Percentiles rank a stretch among this genome's conserved stretches.
Conservation (phyloP, 2,113 vertebrate genomes). For the Polypterus bichir region DNA sequence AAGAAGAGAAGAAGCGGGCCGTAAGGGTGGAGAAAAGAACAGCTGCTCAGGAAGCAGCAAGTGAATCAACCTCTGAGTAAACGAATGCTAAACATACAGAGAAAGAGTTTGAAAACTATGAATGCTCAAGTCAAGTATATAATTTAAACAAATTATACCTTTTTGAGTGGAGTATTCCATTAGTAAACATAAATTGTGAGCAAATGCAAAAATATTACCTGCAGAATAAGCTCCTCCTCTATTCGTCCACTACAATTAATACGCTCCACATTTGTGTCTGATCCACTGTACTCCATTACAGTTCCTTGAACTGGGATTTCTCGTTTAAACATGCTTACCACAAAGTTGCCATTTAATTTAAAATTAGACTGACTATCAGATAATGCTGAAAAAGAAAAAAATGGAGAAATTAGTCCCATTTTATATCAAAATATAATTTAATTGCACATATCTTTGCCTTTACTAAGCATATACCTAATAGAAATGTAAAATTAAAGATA, state of each 20-base stretch:
- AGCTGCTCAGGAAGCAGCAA: no score
- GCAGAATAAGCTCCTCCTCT: slow-evolving; percentile 72
- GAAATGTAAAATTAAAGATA: neutral
- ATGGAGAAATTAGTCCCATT: slow-evolving; percentile 9
- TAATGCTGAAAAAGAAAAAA: slow-evolving; percentile 56
- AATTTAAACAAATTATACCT: no score
- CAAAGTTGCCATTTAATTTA: slow-evolving; percentile 90
- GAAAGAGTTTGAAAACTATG: no score
- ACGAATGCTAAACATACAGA: no score
- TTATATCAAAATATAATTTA: slow-evolving; percentile 10
- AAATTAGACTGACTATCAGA: slow-evolving; percentile 78
- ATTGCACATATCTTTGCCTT: neutral
- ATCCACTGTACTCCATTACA: slow-evolving; percentile 86
- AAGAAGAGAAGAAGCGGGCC: no score
- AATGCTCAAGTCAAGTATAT: no score
- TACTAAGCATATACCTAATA: neutral
- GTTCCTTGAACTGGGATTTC: slow-evolving; percentile 76
- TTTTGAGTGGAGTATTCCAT: no score
- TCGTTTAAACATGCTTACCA: slow-evolving; percentile 91
- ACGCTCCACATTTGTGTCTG: slow-evolving; percentile 73
- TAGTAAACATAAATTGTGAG: neutral
- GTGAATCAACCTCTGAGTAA: no score
- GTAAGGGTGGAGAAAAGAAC: no score
- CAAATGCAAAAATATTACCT: slow-evolving; percentile 47
- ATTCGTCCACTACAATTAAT: slow-evolving; percentile 85